Conservation (phyloP, 2,113 vertebrate genomes). For the Geococcyx californianus region DNA sequence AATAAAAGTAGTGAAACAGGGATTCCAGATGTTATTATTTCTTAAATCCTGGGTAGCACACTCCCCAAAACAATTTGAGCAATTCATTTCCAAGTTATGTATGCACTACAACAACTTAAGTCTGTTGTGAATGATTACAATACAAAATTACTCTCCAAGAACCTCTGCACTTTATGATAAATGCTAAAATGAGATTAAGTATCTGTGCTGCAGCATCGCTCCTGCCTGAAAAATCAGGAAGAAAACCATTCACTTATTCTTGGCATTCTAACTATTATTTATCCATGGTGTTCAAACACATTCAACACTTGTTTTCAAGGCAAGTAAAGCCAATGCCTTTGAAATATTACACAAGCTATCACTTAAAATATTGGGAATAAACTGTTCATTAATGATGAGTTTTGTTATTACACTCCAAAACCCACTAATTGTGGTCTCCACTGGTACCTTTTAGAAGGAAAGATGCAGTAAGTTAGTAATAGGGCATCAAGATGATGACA, state of each 20-base stretch:
- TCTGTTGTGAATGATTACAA: constrained; percentile 48
- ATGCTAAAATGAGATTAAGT: constrained; percentile 57
- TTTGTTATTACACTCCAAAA: constrained; percentile 39
- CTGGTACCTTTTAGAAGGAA: constrained; percentile 35
- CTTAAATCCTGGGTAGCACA: neutral
- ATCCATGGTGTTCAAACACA: constrained; percentile 35
- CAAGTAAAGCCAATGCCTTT: constrained; percentile 20
- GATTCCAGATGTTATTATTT: constrained; percentile 42
- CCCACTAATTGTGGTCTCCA: constrained; percentile 18
- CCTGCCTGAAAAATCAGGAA: constrained; percentile 50
- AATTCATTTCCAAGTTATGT: constrained; percentile 20
- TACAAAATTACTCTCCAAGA: constrained; percentile 44
- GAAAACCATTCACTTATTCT: constrained; percentile 60
- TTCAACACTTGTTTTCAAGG: constrained; percentile 39
- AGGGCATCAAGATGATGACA: constrained; percentile 11
- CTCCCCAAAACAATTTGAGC: neutral
- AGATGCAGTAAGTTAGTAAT: neutral
- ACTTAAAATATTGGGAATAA: constrained; percentile 43
- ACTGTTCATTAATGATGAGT: constrained; percentile 22
- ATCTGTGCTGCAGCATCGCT: neutral
- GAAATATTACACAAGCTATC: constrained; percentile 5
- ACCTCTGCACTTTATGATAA: constrained; percentile 43
- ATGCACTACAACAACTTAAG: constrained; percentile 35
- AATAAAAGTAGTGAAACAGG: neutral
- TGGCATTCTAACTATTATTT: constrained; percentile 47